Evolutionary conservation across 2,113 vertebrate species (phyloP).

Genomic region (Camelus dromedarius): DNA sequence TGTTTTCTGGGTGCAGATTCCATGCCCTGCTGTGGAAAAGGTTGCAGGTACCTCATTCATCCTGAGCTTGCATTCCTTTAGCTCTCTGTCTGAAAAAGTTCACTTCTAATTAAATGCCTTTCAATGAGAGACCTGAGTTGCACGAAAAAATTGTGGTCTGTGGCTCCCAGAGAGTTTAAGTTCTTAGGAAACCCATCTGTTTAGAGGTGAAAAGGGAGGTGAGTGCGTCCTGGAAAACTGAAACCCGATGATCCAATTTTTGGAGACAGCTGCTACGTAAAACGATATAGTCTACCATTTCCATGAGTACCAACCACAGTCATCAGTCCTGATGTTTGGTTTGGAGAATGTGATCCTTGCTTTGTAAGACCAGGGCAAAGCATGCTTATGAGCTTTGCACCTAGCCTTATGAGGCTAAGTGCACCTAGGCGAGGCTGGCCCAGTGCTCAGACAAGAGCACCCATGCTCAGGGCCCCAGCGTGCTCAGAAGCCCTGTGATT

Average conservation of each 20-base stretch:
- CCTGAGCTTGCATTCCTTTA: neutral
- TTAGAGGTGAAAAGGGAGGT: neutral
- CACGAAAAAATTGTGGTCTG: no score
- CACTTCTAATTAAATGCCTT: neutral
- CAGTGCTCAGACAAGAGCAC: rapidly evolving
- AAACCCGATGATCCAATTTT: neutral
- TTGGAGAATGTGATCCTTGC: neutral
- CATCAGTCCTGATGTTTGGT: neutral
- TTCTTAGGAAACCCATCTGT: neutral
- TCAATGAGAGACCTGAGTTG: neutral
- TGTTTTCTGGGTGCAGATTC: neutral
- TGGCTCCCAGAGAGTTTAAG: neutral
- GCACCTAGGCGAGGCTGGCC: neutral
- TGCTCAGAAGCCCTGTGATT: neutral
- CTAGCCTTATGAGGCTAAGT: neutral
- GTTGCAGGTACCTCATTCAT: neutral
- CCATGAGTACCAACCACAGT: neutral
- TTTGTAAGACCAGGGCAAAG: neutral
- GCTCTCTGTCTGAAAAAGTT: neutral
- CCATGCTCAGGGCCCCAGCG: neutral
- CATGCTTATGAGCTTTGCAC: neutral
- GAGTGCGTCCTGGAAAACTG: neutral
- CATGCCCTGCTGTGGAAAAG: neutral
- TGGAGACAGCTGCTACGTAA: neutral
- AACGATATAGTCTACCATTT: neutral